Conservation (phyloP, 1,140 invertebrate genomes). For the Sminthurides bifidus region DNA sequence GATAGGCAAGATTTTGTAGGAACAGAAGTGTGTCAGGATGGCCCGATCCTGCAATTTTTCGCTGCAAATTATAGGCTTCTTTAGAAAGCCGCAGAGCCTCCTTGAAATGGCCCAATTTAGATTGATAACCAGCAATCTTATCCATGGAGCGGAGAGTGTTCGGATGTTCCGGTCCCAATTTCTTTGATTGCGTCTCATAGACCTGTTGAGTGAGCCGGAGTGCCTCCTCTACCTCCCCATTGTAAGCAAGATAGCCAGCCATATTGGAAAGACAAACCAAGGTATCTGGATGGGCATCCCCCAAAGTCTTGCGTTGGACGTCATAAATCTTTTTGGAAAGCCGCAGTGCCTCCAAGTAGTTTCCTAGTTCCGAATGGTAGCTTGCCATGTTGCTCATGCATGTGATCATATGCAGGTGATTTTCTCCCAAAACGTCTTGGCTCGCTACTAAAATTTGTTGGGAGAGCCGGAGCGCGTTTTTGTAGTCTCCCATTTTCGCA, state of each 20-base stretch:
- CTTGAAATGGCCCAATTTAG: background rate
- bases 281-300: background rate
- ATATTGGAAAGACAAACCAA: background rate
- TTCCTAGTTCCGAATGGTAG: background rate
- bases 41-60: background rate
- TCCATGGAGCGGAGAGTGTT: background rate
- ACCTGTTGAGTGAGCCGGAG: background rate
- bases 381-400: background rate
- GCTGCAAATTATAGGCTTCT: background rate
- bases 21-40: background rate
- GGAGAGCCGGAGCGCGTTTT: background rate
- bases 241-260: background rate
- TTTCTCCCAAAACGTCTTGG: background rate
- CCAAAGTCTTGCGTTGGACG: background rate
- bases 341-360: background rate
- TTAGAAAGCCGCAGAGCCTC: background rate
- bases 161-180: background rate
- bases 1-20: background rate
- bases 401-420: background rate
- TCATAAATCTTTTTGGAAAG: background rate
- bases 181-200: background rate
- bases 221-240: background rate
- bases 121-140: background rate
- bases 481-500: background rate
- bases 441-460: background rate